Conservation (phyloP, 2,888 invertebrate genomes). For the Caenorhabditis angaria region DNA sequence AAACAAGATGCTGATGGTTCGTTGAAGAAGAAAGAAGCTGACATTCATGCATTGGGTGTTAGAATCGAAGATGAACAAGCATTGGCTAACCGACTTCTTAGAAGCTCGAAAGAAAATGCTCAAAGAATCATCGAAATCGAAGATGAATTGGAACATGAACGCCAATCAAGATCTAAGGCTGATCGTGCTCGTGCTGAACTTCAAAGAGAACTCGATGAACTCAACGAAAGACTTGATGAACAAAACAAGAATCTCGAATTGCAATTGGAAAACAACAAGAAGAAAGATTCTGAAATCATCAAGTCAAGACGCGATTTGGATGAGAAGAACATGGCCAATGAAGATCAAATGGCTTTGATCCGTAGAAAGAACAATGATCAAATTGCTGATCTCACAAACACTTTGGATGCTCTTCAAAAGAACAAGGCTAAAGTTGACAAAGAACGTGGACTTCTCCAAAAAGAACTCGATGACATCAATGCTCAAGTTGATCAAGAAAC, state of each 20-base stretch:
- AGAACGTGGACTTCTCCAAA: conserved; percentile 62
- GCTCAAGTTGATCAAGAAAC: conserved; percentile 66
- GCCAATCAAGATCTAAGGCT: conserved; percentile 75
- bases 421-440: conserved; percentile 81
- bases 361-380: conserved; percentile 99
- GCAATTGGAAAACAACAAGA: conserved; percentile 94
- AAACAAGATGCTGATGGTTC: conserved; percentile 67
- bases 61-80: conserved; percentile 98
- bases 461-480: conserved; percentile 67
- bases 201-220: conserved; percentile 89
- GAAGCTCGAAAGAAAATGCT: conserved; percentile 98
- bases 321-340: conserved; percentile 93
- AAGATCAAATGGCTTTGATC: conserved; percentile 91
- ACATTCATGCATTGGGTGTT: conserved; percentile 91
- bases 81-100: conserved; percentile 92
- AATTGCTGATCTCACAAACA: conserved; percentile 98
- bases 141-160: conserved; percentile 96
- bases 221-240: conserved; percentile 90
- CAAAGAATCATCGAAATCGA: conserved; percentile 95
- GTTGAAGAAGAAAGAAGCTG: conserved; percentile 82
- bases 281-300: conserved; percentile 97
- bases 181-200: conserved; percentile 97
- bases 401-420: conserved; percentile 99
- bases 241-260: conserved; percentile 74
- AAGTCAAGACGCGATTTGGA: conserved; percentile 97